Evolutionary conservation across 2,797 vertebrate genomes (phyloP).

Genomic region (Distichodus sexfasciatus): DNA sequence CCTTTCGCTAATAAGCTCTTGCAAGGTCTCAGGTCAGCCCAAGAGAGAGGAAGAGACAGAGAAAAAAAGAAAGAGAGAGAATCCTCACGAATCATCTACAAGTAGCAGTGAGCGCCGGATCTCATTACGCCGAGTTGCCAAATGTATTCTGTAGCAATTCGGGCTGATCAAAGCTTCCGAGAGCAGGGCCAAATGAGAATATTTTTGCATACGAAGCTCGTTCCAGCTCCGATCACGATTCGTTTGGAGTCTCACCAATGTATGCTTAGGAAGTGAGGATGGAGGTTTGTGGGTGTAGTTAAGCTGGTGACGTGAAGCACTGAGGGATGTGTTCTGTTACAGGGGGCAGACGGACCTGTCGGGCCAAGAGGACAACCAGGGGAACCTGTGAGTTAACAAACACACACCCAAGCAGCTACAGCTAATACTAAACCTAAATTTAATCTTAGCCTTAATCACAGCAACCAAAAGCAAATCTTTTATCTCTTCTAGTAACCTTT

Average conservation of each 20-base stretch:
- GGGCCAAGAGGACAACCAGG: constrained; percentile 89
- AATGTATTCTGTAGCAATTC: constrained; percentile 44
- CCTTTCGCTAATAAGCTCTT: constrained; percentile 41
- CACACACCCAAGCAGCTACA: background rate
- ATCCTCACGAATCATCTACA: constrained; percentile 32
- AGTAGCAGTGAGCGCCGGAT: constrained; percentile 25
- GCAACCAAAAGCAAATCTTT: too few species aligned
- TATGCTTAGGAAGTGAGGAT: too few species aligned
- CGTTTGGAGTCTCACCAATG: too few species aligned
- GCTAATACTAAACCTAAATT: constrained; percentile 6
- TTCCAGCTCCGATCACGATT: too few species aligned
- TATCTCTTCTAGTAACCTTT: too few species aligned
- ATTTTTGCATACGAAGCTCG: constrained; percentile 49
- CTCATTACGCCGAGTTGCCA: constrained; percentile 48
- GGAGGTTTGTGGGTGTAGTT: background rate
- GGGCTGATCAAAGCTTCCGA: constrained; percentile 46
- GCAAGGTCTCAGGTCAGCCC: constrained; percentile 40
- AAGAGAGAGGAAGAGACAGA: too few species aligned
- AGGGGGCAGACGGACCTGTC: constrained; percentile 83
- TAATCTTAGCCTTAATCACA: too few species aligned
- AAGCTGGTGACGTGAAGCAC: background rate
- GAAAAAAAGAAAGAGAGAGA: too few species aligned
- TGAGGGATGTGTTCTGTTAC: constrained; percentile 32
- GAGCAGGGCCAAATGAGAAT: constrained; percentile 37
- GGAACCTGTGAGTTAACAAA: constrained; percentile 83